Evolutionary conservation across 2,888 invertebrate species (phyloP), one percentile per base, ranked within the genome.

Genomic region (Gasteruption jaculator): DNA sequence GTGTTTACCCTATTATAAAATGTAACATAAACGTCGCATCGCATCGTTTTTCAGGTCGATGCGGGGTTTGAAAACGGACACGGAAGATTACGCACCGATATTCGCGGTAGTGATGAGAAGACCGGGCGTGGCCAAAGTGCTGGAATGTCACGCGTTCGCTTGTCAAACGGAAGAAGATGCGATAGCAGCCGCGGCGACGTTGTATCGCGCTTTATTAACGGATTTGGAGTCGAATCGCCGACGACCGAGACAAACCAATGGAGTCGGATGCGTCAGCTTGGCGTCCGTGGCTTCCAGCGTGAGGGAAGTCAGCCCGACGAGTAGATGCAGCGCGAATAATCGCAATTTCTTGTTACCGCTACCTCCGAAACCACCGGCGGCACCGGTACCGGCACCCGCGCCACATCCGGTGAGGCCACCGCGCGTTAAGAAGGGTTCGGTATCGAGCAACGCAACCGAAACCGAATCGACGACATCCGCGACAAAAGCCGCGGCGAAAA

Each of bases 81-180:
- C 63, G 2, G 75, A 75, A 16, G 64, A 81, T 12, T 89, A 90
- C 72, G 86, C 88, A 11, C 91, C 91, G 0, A 79, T 92, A 58
- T 91, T 92, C 72, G 88, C 91, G 33, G 91, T 91, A 19, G 90
- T 92, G 42, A 91, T 91, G 91, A 80, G 91, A 58, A 81, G 83
- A 62, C 73, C 75, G 15, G 86, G 83, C 31, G 82, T 84, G 15
- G 83, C 86, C 2, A 86, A 86, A 63, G 80, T 86, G 55, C 73
- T 91, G 48, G 90, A 91, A 74, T 92, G 91, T 71, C 92, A 92
- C 74, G 91, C 87, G 31, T 92, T 91, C 72, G 86, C 90, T 56
- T 92, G 91, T 71, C 85, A 85, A 70, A 85, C 85, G 58, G 85
- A 90, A 21, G 91, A 91, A 73, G 91, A 92, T 71, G 91, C 92